Evolutionary conservation across 2,888 invertebrate species (phyloP), one percentile per base, ranked within the genome.

Genomic region (Mesopsocus fuscifrons): DNA sequence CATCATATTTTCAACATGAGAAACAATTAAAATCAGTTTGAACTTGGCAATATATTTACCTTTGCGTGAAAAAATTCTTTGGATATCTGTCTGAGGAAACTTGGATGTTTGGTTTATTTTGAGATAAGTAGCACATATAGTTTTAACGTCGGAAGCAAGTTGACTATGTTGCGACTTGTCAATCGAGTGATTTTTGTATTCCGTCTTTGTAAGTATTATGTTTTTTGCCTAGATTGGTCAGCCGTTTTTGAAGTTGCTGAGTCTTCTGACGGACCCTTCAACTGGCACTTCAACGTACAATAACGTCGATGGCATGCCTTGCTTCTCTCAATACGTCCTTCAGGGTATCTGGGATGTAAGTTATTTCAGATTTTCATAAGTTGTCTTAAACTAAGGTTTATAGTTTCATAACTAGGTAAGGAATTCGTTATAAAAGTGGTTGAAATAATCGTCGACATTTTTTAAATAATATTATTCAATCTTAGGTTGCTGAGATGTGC

Each of bases 161-260:
- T n/a, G n/a, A n/a, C n/a, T n/a, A n/a, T n/a, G n/a, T n/a, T n/a
- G n/a, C n/a, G n/a, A n/a, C n/a, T n/a, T n/a, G n/a, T n/a, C n/a
- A n/a, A n/a, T n/a, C n/a, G n/a, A n/a, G n/a, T n/a, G n/a, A n/a
- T n/a, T n/a, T n/a, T n/a, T n/a, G n/a, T n/a, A n/a, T n/a, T n/a
- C n/a, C n/a, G n/a, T n/a, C n/a, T n/a, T n/a, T n/a, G n/a, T n/a
- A n/a, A n/a, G n/a, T n/a, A n/a, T n/a, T n/a, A n/a, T n/a, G n/a
- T n/a, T n/a, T n/a, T n/a, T n/a, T n/a, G n/a, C n/a, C n/a, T n/a
- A 79, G 77, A 71, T 76, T 48, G 87, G 85, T 55, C 80, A 85
- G 49, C 84, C 91, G 15, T 92, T 91, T 64, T 92, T 92, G 65
- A 91, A 91, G 62, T 65, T 92, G 46, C 67, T 94, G 44, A 87